phyloP scores from a whole-genome alignment of 2,113 vertebrate species.

The Lepisosteus osseus region DNA sequence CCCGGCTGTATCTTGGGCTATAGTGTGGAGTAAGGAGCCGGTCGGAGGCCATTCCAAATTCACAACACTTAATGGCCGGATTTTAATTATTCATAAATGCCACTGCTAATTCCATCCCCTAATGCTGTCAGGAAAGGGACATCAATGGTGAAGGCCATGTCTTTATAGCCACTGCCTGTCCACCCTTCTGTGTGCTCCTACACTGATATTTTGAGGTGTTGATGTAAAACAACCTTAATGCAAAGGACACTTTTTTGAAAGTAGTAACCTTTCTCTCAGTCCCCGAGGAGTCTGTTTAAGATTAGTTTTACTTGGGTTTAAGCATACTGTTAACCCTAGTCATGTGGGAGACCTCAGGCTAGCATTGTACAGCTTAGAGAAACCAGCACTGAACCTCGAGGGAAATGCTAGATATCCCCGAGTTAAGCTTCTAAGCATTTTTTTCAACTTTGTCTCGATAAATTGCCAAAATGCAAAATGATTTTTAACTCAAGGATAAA shows the following conservation, averaged over 20 bases:
- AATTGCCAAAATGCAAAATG: not conserved
- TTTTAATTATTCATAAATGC: slow-evolving; percentile 22
- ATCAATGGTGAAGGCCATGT: not conserved
- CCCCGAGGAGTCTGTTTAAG: slow-evolving; percentile 17
- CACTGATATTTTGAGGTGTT: slow-evolving; percentile 3
- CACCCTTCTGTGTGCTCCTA: not conserved
- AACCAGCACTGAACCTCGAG: not conserved
- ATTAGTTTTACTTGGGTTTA: slow-evolving; percentile 5
- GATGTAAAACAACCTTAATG: slow-evolving; percentile 1
- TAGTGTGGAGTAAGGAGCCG: not conserved
- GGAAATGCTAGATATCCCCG: not conserved
- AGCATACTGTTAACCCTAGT: not conserved
- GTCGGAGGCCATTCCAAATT: not conserved
- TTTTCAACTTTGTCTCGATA: not conserved
- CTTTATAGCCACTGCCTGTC: not conserved
- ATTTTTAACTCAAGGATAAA: not conserved
- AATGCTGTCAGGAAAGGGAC: not conserved
- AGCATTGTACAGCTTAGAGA: not conserved
- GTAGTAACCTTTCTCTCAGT: not conserved
- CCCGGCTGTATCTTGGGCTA: not conserved
- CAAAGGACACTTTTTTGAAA: slow-evolving; percentile 12
- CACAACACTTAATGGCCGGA: not conserved
- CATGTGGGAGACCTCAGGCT: not conserved
- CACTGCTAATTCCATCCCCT: not conserved
- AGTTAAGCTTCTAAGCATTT: not conserved